A percentile compares a stretch with the other conserved stretches of the same genome.
Evolutionary conservation across 2,888 invertebrate genomes (phyloP).

Genomic region (Micoletzkya japonica): DNA sequence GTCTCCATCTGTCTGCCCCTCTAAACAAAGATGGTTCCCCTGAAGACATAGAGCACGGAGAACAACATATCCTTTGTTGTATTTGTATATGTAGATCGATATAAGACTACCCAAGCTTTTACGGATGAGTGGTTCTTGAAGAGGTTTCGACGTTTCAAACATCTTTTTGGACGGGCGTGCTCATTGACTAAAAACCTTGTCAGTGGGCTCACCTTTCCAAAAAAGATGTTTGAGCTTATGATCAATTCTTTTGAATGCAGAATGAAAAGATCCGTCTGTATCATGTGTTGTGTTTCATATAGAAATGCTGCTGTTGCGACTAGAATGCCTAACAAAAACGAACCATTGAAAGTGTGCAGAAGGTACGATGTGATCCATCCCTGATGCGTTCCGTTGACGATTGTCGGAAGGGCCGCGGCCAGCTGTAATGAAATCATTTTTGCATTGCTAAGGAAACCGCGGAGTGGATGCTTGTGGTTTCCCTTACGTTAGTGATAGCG

Average conservation of each 20-base stretch:
- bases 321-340: too few relatives aligned
- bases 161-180: too few relatives aligned
- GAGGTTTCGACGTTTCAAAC: too few relatives aligned
- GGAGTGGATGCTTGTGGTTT: too few relatives aligned
- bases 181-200: not conserved
- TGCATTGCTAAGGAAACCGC: not conserved
- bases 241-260: not conserved
- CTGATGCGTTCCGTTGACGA: not conserved
- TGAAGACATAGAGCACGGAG: too few relatives aligned
- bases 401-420: not conserved
- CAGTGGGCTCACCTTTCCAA: not conserved
- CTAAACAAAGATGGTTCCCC: too few relatives aligned
- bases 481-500: conserved; percentile 1
- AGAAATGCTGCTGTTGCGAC: not conserved
- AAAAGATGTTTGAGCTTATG: not conserved
- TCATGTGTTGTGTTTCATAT: too few relatives aligned
- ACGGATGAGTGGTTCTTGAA: too few relatives aligned
- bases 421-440: not conserved
- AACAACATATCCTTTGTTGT: too few relatives aligned
- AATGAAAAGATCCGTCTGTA: not conserved
- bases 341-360: conserved; percentile 19
- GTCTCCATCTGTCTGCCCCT: too few relatives aligned
- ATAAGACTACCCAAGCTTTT: too few relatives aligned
- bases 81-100: too few relatives aligned
- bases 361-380: conserved; percentile 9